These are phyloP conservation scores for Ceratitis capitata DNA, from an alignment of 1,140 invertebrate species.

Conservation along the genomic window DNA sequence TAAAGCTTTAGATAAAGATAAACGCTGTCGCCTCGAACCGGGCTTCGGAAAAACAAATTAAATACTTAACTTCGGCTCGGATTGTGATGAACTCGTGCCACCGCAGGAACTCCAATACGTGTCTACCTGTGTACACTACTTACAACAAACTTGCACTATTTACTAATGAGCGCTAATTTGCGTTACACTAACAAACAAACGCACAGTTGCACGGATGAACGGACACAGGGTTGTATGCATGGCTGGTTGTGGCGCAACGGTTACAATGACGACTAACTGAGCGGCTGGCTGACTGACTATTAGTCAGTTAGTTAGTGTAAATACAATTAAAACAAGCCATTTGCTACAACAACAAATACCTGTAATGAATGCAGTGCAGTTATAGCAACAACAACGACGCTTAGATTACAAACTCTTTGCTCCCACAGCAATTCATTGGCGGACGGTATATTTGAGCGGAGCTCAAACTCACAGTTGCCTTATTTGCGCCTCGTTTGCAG, in stretches of 20 bases:
- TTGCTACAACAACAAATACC: background rate
- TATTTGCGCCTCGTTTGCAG: too few relatives aligned
- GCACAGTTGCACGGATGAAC: background rate
- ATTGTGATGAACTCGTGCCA: too few relatives aligned
- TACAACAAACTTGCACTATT: constrained; percentile 1
- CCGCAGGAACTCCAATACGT: too few relatives aligned
- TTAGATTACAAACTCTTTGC: background rate
- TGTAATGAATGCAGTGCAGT: background rate
- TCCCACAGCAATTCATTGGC: too few relatives aligned
- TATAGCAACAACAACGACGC: background rate
- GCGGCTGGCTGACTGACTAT: background rate
- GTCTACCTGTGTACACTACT: background rate
- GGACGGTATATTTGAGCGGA: too few relatives aligned
- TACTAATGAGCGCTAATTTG: constrained; percentile 34
- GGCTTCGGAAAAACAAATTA: too few relatives aligned
- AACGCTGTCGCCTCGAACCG: too few relatives aligned
- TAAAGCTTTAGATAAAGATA: too few relatives aligned
- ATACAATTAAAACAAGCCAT: background rate
- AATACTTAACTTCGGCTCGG: too few relatives aligned
- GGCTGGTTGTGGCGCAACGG: background rate
- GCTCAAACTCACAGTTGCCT: too few relatives aligned
- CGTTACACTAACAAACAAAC: background rate
- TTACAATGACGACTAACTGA: background rate
- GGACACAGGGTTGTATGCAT: background rate
- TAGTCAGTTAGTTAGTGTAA: background rate